Evolutionary conservation across 2,797 vertebrate species (phyloP).

Genomic region (Sphenodon punctatus): DNA sequence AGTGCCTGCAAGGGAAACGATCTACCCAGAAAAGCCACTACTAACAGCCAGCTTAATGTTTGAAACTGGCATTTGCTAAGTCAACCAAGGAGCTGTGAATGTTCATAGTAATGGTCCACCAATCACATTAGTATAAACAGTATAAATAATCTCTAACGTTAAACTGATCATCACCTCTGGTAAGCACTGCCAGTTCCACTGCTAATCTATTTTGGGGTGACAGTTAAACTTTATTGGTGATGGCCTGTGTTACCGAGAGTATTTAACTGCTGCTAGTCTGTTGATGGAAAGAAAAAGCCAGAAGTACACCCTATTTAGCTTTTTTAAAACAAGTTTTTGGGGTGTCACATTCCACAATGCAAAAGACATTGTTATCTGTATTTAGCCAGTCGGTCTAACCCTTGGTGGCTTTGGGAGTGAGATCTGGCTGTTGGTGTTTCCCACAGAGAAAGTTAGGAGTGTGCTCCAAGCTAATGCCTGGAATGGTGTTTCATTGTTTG

Average conservation of each 20-base stretch:
- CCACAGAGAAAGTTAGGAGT: no score
- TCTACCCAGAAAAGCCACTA: neutral
- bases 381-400: neutral
- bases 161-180: neutral
- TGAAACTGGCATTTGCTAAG: neutral
- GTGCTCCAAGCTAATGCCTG: neutral
- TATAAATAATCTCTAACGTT: neutral
- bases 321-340: neutral
- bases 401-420: neutral
- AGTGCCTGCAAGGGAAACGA: neutral
- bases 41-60: neutral
- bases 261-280: accelerated
- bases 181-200: neutral
- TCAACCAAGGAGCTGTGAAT: accelerated
- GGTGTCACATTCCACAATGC: neutral
- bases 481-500: neutral
- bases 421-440: neutral
- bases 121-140: accelerated
- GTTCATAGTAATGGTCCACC: neutral
- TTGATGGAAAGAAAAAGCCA: accelerated
- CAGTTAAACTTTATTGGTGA: neutral
- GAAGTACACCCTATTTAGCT: neutral
- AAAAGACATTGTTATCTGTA: neutral
- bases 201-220: neutral
- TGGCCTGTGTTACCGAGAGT: neutral